Percentiles rank a stretch among this genome's conserved stretches.
phyloP scores from a whole-genome alignment of 92 coral and sea anemone genomes.

The Parazoanthus darwini region DNA sequence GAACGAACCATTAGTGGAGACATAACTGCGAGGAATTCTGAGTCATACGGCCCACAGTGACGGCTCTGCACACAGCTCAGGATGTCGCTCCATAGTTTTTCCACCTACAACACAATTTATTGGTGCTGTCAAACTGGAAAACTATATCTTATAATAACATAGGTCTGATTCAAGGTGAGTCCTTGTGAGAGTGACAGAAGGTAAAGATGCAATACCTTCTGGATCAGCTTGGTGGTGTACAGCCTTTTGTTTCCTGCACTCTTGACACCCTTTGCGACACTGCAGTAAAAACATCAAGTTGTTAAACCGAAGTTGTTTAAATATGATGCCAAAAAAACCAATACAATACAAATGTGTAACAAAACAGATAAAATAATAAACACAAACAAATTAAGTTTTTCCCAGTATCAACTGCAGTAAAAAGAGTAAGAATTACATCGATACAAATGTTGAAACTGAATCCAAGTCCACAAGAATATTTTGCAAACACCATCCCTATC shows the following conservation, averaged over 20 bases:
- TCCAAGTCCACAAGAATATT: neutral
- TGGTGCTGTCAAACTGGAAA: neutral
- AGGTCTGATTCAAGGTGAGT: neutral
- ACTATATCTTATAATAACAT: neutral
- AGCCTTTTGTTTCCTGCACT: constrained; percentile 57
- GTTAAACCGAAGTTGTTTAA: neutral
- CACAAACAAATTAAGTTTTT: neutral
- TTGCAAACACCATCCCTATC: neutral
- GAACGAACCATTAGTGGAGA: constrained; percentile 83
- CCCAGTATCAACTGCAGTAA: neutral
- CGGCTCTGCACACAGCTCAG: constrained; percentile 90
- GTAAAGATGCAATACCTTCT: constrained; percentile 61
- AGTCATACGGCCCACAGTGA: constrained; percentile 80
- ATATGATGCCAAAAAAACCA: no score
- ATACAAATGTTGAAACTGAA: neutral
- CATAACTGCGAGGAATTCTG: constrained; percentile 69
- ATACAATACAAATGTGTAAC: no score
- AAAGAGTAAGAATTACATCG: neutral
- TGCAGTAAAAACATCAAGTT: neutral
- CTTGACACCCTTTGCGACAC: constrained; percentile 52
- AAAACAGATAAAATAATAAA: no score
- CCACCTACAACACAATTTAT: constrained; percentile 60
- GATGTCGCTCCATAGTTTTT: constrained; percentile 90
- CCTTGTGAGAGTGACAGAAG: neutral
- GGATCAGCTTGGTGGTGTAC: constrained; percentile 69